Percentiles rank a stretch among this genome's conserved stretches.
These are phyloP conservation scores for Bilobella aurantiaca DNA, from an alignment of 1,140 invertebrate genomes.

Conservation along the genomic window DNA sequence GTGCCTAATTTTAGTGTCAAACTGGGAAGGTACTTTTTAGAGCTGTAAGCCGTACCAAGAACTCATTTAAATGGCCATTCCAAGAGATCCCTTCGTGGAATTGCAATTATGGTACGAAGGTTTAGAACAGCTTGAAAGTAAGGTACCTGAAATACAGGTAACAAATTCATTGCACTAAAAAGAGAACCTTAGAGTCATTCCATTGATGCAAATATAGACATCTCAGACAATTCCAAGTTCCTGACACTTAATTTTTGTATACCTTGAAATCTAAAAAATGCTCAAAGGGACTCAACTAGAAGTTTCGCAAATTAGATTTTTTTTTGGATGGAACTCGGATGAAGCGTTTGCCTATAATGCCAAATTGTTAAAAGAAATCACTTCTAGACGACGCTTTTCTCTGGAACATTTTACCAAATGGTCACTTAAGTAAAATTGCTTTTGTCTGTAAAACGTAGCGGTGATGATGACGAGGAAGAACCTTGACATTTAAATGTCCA, in stretches of 20 bases:
- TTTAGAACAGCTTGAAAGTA: not conserved
- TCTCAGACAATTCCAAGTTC: not conserved
- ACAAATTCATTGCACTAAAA: not conserved
- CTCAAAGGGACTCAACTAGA: no score
- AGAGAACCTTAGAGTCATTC: not conserved
- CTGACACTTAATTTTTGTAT: no score
- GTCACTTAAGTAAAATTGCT: not conserved
- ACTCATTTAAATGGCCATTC: not conserved
- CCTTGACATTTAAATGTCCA: not conserved
- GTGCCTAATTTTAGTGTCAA: not conserved
- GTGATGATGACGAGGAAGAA: not conserved
- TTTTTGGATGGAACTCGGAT: no score
- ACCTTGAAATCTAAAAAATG: no score
- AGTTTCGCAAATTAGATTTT: no score
- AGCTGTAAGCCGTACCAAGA: no score
- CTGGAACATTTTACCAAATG: no score
- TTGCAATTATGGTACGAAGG: not conserved
- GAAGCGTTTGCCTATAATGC: no score
- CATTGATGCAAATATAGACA: not conserved
- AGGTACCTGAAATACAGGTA: not conserved
- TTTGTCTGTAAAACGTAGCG: not conserved
- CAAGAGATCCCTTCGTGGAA: not conserved
- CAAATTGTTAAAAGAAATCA: no score
- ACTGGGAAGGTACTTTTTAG: not conserved
- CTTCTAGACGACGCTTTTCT: no score